Conservation (phyloP, 2,888 invertebrate genomes). For the Acleris sparsana region DNA sequence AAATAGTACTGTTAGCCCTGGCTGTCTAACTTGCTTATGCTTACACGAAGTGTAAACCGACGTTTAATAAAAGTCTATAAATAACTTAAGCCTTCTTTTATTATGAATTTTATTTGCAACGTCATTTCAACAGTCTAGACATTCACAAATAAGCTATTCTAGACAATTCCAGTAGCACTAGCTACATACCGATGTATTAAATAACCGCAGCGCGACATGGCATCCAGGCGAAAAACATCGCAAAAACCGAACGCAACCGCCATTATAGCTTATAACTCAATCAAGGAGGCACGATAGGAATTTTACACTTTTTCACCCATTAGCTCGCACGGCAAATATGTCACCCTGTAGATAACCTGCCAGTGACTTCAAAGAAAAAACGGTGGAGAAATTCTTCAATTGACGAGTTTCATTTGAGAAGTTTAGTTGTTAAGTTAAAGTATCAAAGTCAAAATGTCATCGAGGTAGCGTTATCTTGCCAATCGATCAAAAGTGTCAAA, state of each 20-base stretch:
- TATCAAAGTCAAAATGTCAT: background rate
- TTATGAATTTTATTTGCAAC: no score
- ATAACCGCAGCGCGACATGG: conserved; percentile 49
- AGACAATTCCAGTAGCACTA: conserved; percentile 46
- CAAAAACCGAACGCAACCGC: conserved; percentile 78
- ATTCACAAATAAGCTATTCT: conserved; percentile 3
- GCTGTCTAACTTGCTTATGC: no score
- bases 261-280: conserved; percentile 83
- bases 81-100: no score
- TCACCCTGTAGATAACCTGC: conserved; percentile 55
- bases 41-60: no score
- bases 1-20: no score
- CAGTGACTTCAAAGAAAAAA: conserved; percentile 55
- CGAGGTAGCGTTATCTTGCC: background rate
- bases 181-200: conserved; percentile 41
- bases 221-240: conserved; percentile 76
- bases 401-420: no score
- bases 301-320: conserved; percentile 78
- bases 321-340: conserved; percentile 63
- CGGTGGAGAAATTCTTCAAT: conserved; percentile 44
- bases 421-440: no score
- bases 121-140: background rate
- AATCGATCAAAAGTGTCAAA: conserved; percentile 8
- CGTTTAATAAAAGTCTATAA: no score
- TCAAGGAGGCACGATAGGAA: conserved; percentile 72